These are phyloP conservation scores for Chelonus formosanus DNA, from an alignment of 2,888 invertebrate species.

Conservation along the genomic window DNA sequence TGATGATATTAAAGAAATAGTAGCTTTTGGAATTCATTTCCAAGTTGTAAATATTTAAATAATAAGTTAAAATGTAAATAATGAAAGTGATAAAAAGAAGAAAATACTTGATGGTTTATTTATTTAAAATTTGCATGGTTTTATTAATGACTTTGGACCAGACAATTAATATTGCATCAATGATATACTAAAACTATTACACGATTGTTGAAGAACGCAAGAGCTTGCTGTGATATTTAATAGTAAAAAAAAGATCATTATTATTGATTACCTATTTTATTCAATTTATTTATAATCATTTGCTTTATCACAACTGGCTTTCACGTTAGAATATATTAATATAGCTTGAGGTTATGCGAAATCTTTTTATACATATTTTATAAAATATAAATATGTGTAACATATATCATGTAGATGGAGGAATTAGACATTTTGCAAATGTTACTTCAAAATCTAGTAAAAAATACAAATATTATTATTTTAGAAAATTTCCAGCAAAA, in stretches of 20 bases:
- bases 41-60: constrained; percentile 10
- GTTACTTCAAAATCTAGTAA: constrained; percentile 36
- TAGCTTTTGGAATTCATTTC: background rate
- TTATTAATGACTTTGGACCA: constrained; percentile 51
- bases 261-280: no score
- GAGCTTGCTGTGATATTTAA: constrained; percentile 15
- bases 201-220: constrained; percentile 45
- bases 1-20: no score
- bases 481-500: background rate
- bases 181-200: constrained; percentile 54
- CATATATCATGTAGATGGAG: constrained; percentile 54
- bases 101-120: background rate
- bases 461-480: constrained; percentile 34
- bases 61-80: background rate
- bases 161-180: constrained; percentile 59
- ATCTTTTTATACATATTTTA: constrained; percentile 48
- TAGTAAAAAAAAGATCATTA: constrained; percentile 21
- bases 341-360: constrained; percentile 61
- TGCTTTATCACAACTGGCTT: no score
- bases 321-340: constrained; percentile 49
- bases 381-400: constrained; percentile 50
- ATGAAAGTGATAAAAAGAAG: background rate
- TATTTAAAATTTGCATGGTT: constrained; percentile 33
- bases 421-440: constrained; percentile 53
- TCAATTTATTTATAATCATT: no score